Conservation (phyloP, 2,797 vertebrate genomes). For the Onychomys torridus region DNA sequence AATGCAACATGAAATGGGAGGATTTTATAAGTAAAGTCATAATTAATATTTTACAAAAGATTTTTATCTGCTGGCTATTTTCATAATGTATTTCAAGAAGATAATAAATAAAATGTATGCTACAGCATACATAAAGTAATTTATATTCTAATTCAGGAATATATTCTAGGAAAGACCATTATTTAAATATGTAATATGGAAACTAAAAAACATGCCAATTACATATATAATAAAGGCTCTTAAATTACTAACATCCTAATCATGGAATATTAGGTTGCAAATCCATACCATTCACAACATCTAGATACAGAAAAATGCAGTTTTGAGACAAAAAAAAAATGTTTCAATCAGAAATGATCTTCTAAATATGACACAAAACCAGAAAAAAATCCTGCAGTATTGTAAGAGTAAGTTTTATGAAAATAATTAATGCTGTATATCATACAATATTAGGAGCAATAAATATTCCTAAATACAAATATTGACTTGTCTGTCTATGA, state of each 20-base stretch:
- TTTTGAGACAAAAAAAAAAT: conserved; percentile 14
- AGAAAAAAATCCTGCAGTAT: neutral
- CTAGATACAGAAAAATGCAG: neutral
- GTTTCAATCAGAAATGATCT: neutral
- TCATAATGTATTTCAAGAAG: conserved; percentile 13
- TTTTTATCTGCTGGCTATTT: neutral
- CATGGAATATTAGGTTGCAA: neutral
- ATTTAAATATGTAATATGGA: neutral
- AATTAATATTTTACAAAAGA: neutral
- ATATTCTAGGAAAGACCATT: neutral
- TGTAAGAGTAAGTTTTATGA: neutral
- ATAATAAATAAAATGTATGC: neutral
- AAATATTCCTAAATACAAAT: conserved; percentile 18
- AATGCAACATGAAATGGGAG: neutral
- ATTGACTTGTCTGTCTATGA: neutral
- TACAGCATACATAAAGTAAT: neutral
- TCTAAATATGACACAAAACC: conserved; percentile 3
- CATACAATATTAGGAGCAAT: neutral
- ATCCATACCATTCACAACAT: neutral
- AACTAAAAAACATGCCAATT: neutral
- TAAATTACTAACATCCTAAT: conserved; percentile 14
- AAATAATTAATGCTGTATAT: neutral
- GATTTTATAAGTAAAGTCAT: conserved; percentile 25
- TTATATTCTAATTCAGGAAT: neutral
- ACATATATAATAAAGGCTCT: neutral